Base-by-base conservation (phyloP, 2,888 invertebrate species). In the Hirtodrosophila trivittata region DNA sequence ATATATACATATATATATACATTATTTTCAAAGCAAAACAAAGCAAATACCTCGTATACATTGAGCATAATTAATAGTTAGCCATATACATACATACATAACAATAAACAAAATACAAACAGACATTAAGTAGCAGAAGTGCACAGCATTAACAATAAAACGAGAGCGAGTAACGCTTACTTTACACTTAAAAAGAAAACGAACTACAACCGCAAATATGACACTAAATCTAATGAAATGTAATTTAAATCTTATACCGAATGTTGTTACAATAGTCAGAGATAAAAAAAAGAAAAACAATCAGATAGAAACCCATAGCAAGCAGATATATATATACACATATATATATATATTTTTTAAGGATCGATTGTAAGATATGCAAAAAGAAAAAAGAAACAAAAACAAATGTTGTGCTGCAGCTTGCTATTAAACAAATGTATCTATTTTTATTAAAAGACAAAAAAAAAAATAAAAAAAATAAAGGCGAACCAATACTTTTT, bases 1-100 rank as follows among this genome's bases (percentile, higher is more conserved):
- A n/a, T n/a, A n/a, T n/a, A n/a, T n/a, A n/a, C n/a, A 25, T 21
- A 12, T 18, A 46, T 46, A 30, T 8, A 62, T 13, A 52, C 13
- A 39, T 71, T 39, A 54, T 41, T 57, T 66, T 58, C n/a, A 56
- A 55, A 43, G 32, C 39, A 66, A 63, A 71, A 59, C 42, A 74
- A 74, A 77, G 56, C 60, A 70, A 75, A 75, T 74, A 77, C 78
- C 75, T 75, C 70, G 75, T 77, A 77, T 77, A 77, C 77, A 77
- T 54, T 77, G 70, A 77, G 58, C 66, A 73, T 62, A 70, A 70
- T 68, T 70, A 71, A 55, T 25, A 65, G 38, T 69, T 56, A 69
- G 75, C 56, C 58, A 64, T 57, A 59, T 4, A 52, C 26, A 32
- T 9, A 35, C 10, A 41, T 9, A 55, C 9, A 45, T 16, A 37